phyloP scores from a whole-genome alignment of 2,888 invertebrate species.

The Macrophya annulata region DNA sequence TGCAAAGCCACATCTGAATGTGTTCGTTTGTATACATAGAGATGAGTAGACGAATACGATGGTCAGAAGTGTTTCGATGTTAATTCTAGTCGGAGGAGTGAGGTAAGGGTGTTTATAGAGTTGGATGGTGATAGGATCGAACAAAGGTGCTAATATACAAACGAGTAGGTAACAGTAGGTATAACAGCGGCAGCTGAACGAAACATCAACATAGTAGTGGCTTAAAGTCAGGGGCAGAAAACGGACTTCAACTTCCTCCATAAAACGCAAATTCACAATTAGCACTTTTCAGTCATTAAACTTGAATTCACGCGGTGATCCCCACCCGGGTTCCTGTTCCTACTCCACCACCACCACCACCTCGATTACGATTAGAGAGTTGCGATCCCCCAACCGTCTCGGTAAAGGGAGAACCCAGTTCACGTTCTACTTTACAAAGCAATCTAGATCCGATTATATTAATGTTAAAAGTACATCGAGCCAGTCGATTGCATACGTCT shows the following conservation, averaged over 20 bases:
- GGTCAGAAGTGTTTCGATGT: constrained; percentile 1
- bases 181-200: constrained; percentile 65
- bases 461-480: constrained; percentile 12
- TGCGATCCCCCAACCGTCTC: constrained; percentile 11
- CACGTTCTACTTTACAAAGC: constrained; percentile 18
- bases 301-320: constrained; percentile 43
- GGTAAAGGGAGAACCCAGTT: neutral
- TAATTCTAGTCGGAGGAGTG: constrained; percentile 12
- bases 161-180: constrained; percentile 31
- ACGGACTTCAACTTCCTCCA: constrained; percentile 66
- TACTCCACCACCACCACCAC: neutral
- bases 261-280: constrained; percentile 75
- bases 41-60: neutral
- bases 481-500: neutral
- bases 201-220: neutral
- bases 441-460: constrained; percentile 15
- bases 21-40: too few relatives aligned
- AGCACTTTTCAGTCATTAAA: constrained; percentile 66
- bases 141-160: constrained; percentile 69
- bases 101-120: constrained; percentile 2
- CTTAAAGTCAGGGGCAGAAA: neutral
- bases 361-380: constrained; percentile 11
- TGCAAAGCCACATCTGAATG: neutral
- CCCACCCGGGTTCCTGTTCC: neutral
- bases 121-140: constrained; percentile 68